These are phyloP conservation scores for Leucophenga varia DNA, from an alignment of 1,140 invertebrate species.

Conservation along the genomic window DNA sequence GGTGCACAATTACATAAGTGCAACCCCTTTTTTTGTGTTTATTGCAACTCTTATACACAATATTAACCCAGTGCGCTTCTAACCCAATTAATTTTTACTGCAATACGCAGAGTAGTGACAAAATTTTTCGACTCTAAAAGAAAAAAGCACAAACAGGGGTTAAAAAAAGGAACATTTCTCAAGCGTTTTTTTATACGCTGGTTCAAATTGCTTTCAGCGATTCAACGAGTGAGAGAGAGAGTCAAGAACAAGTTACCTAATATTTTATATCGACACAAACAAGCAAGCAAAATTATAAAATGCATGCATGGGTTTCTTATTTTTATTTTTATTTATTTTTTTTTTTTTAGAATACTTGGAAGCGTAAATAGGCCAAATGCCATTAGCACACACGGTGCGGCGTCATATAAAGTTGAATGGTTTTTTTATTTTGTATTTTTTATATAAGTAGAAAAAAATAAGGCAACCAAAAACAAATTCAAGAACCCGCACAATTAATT, in stretches of 20 bases:
- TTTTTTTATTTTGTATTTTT: too few relatives aligned
- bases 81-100: slow-evolving; percentile 47
- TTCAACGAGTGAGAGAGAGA: slow-evolving; percentile 8
- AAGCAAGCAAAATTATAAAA: background rate
- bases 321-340: slow-evolving; percentile 5
- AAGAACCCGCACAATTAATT: slow-evolving; percentile 49
- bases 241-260: slow-evolving; percentile 28
- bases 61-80: slow-evolving; percentile 39
- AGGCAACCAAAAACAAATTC: slow-evolving; percentile 7
- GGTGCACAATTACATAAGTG: too few relatives aligned
- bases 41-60: too few relatives aligned
- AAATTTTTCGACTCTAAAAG: slow-evolving; percentile 6
- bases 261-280: too few relatives aligned
- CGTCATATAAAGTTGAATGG: too few relatives aligned
- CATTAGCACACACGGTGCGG: slow-evolving; percentile 44
- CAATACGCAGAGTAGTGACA: slow-evolving; percentile 8
- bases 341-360: slow-evolving; percentile 34
- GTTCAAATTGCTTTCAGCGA: slow-evolving; percentile 32
- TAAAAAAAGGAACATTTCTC: too few relatives aligned
- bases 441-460: too few relatives aligned
- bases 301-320: slow-evolving; percentile 1
- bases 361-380: slow-evolving; percentile 55
- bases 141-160: slow-evolving; percentile 11
- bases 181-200: too few relatives aligned
- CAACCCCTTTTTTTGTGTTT: too few relatives aligned